These are phyloP conservation scores for Hypsopygia costalis DNA, from an alignment of 2,888 invertebrate genomes.

Conservation along the genomic window DNA sequence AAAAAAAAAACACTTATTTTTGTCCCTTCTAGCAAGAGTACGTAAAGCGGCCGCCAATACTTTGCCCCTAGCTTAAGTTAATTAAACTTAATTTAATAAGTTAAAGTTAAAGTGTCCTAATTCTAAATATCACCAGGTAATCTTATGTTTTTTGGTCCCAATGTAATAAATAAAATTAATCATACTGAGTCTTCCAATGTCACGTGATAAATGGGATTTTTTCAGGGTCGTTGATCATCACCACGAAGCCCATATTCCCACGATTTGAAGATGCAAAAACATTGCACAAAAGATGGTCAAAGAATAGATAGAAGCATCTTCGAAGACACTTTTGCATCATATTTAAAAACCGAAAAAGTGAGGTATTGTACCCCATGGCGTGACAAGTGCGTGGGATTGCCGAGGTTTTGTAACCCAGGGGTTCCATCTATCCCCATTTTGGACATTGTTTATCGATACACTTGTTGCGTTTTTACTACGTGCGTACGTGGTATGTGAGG, in stretches of 20 bases:
- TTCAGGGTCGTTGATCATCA: constrained; percentile 31
- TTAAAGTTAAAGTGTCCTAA: no score
- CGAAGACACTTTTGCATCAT: constrained; percentile 53
- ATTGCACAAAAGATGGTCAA: constrained; percentile 32
- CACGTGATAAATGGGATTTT: constrained; percentile 26
- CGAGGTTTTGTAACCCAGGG: constrained; percentile 25
- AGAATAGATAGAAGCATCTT: constrained; percentile 29
- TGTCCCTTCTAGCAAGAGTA: no score
- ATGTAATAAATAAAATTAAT: no score
- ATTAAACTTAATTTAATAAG: no score
- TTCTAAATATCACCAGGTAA: no score
- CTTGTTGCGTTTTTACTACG: constrained; percentile 39
- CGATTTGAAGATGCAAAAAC: constrained; percentile 57
- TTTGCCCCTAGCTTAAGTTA: no score
- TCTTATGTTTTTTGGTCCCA: no score
- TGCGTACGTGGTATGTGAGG: constrained; percentile 9
- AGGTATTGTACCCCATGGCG: constrained; percentile 46
- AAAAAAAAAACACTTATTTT: no score
- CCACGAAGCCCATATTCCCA: constrained; percentile 39
- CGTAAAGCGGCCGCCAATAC: no score
- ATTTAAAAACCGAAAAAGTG: constrained; percentile 44
- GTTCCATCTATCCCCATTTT: constrained; percentile 34
- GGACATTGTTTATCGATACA: constrained; percentile 47
- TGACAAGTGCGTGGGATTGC: constrained; percentile 64
- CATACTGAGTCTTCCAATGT: not conserved